These are phyloP conservation scores for Scalopus aquaticus DNA, from an alignment of 2,113 vertebrate genomes.

Conservation along the genomic window DNA sequence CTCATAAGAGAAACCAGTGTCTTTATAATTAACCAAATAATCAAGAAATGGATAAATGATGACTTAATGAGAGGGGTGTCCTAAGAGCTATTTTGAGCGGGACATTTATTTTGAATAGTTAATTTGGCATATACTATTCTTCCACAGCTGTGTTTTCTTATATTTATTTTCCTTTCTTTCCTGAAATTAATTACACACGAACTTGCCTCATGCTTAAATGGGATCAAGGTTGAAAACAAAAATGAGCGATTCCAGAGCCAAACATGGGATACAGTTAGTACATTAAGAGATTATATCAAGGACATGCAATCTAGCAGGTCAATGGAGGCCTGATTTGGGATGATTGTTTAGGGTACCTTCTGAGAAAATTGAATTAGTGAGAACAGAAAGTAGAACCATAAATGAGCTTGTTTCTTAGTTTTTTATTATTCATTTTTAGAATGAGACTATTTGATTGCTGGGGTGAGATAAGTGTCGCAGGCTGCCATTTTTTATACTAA, in stretches of 20 bases:
- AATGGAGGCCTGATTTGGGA: not conserved
- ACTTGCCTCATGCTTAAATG: not conserved
- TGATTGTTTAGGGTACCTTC: not conserved
- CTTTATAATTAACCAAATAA: not conserved
- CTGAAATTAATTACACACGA: not conserved
- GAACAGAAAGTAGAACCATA: not conserved
- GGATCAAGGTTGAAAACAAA: not conserved
- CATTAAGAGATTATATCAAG: not conserved
- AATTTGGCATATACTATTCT: not conserved
- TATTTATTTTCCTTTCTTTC: not conserved
- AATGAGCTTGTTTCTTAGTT: not conserved
- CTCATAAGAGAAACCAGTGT: not conserved
- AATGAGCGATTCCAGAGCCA: not conserved
- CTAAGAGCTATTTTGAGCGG: not conserved
- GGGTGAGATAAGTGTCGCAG: not conserved
- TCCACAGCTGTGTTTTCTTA: not conserved
- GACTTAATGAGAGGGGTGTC: not conserved
- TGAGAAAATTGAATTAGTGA: constrained; percentile 15
- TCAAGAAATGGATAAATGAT: not conserved
- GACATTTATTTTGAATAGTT: not conserved
- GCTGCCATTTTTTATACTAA: not conserved
- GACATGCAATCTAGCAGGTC: not conserved
- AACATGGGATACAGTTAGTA: not conserved
- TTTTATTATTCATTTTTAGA: constrained; percentile 32
- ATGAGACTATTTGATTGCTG: not conserved